These are phyloP conservation scores for Genyomyrus donnyi DNA, from an alignment of 2,113 vertebrate species.

Conservation along the genomic window DNA sequence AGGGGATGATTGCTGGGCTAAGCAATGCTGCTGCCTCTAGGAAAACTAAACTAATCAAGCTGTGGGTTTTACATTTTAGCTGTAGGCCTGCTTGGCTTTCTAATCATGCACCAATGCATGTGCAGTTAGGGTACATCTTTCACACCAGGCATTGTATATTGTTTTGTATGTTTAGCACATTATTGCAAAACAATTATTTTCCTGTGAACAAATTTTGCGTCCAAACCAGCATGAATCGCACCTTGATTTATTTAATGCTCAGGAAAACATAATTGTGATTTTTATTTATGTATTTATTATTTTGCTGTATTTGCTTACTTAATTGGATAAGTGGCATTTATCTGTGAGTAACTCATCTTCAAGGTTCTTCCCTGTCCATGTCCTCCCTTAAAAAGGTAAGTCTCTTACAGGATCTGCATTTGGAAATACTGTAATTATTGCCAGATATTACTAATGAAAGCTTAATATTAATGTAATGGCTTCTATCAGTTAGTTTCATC, in stretches of 20 bases:
- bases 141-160: background rate
- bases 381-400: background rate
- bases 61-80: constrained; percentile 55
- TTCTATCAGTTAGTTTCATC: background rate
- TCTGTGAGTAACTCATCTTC: constrained; percentile 6
- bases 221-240: constrained; percentile 52
- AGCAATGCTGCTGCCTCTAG: constrained; percentile 45
- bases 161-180: background rate
- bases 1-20: constrained; percentile 37
- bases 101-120: constrained; percentile 53
- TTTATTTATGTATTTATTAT: background rate
- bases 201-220: constrained; percentile 32
- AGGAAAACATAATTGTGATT: background rate
- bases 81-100: constrained; percentile 46
- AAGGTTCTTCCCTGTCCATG: background rate
- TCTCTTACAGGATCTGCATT: background rate
- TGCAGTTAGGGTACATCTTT: background rate
- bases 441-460: background rate
- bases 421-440: constrained; percentile 1
- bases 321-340: background rate
- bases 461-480: background rate
- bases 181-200: constrained; percentile 54
- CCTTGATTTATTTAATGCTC: constrained; percentile 47
- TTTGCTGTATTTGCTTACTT: constrained; percentile 11
- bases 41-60: constrained; percentile 49